Evolutionary conservation across 2,888 invertebrate species (phyloP), one percentile per base, ranked within the genome.

Genomic region (Lottia scabra): DNA sequence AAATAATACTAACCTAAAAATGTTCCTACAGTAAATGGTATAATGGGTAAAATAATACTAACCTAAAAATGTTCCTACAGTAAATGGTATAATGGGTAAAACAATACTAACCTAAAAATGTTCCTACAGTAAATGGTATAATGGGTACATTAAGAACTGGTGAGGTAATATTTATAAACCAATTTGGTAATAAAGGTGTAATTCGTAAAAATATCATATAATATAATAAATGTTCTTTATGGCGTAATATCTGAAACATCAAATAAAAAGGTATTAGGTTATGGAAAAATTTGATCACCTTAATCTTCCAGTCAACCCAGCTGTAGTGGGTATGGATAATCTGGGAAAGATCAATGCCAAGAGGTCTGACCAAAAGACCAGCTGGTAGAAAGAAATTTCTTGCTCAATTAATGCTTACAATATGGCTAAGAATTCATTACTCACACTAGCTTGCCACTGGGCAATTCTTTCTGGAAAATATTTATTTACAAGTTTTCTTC

Each of bases 161-260:
- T 77, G 98, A 96, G 0, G 96, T 94, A 87, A 99, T 92, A 91
- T 98, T 98, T 80, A 98, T 98, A 90, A 99, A 98, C 99, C 99
- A 99, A 90, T 99, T 99, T 10, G 99, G 99, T 84, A 99, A 91
- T 87, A 99, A 94, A 70, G 99, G 99, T 38, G 99, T 99, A 87
- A 99, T 95, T 81, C 99, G 93, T 81, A 99, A 92, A 90, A 99
- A 99, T 86, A 99, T 93, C 83, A 99, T 96, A 89, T 99, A 99
- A 91, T 96, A 96, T 75, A 99, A 92, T 79, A 99, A 91, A 89
- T 98, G 94, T 82, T 95, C 94, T 77, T 93, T 92, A 88, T 99
- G 98, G 86, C 94, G 94, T 75, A 88, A 80, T 10, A 87, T 85
- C 88, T 88, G 80, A 12, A 83, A 38, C 10, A 38, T n/a, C n/a